Conservation (phyloP, 2,888 invertebrate genomes). For the Dynastes grantii region DNA sequence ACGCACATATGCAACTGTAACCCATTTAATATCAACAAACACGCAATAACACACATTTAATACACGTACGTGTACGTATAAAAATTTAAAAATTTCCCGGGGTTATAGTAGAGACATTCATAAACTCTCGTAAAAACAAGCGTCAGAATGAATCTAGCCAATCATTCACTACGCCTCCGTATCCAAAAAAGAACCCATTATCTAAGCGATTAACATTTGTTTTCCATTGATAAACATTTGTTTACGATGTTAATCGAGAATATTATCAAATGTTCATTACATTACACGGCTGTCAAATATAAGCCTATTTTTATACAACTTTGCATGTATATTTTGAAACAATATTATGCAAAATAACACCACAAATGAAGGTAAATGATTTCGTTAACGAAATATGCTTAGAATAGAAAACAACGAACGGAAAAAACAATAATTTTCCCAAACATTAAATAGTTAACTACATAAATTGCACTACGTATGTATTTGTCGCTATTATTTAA, state of each 20-base stretch:
- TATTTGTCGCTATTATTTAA: conserved; percentile 27
- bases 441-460: conserved; percentile 20
- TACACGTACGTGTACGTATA: not conserved
- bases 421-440: not conserved
- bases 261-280: conserved; percentile 32
- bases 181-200: conserved; percentile 41
- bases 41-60: conserved; percentile 17
- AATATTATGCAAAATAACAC: conserved; percentile 18
- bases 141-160: conserved; percentile 43
- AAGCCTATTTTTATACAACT: conserved; percentile 23
- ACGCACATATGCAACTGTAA: conserved; percentile 13
- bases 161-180: conserved; percentile 44
- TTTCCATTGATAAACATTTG: conserved; percentile 43
- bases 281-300: conserved; percentile 18
- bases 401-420: conserved; percentile 6
- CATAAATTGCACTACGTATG: not conserved
- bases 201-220: conserved; percentile 35
- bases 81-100: conserved; percentile 43
- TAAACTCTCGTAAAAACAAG: conserved; percentile 39
- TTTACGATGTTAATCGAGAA: conserved; percentile 30
- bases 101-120: conserved; percentile 43
- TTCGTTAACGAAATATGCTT: conserved; percentile 17
- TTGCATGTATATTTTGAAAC: conserved; percentile 24
- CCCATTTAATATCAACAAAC: conserved; percentile 39
- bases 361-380: conserved; percentile 10